These are phyloP conservation scores for Microdon myrmicae DNA, from an alignment of 2,888 invertebrate species.

Conservation along the genomic window DNA sequence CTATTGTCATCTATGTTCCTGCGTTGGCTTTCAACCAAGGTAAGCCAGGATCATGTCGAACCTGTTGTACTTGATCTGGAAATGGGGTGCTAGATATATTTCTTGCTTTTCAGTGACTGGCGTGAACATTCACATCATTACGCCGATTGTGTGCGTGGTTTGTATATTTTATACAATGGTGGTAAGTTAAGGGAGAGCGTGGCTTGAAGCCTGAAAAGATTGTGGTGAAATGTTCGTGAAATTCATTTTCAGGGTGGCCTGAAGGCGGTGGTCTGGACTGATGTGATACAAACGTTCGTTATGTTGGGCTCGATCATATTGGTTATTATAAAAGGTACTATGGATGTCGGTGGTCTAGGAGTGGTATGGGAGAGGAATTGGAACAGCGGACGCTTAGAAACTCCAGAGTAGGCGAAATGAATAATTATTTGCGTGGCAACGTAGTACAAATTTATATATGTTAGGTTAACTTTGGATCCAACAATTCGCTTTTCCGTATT, in stretches of 20 bases:
- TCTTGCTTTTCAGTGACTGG: conserved; percentile 68
- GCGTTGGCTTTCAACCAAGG: conserved; percentile 83
- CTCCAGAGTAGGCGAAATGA: conserved; percentile 71
- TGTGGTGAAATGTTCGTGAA: conserved; percentile 62
- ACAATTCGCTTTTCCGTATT: conserved; percentile 81
- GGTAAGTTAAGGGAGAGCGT: conserved; percentile 71
- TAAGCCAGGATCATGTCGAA: conserved; percentile 58
- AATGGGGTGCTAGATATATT: background rate
- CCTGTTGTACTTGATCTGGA: conserved; percentile 18
- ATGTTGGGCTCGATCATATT: conserved; percentile 81
- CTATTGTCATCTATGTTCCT: conserved; percentile 75
- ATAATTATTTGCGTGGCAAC: background rate
- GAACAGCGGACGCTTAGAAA: conserved; percentile 76
- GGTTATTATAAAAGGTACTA: conserved; percentile 79
- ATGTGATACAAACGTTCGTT: conserved; percentile 80
- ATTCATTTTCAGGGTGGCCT: conserved; percentile 73
- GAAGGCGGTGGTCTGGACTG: conserved; percentile 85
- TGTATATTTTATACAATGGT: conserved; percentile 90
- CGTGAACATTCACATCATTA: conserved; percentile 81
- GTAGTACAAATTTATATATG: conserved; percentile 40
- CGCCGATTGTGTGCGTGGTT: conserved; percentile 81
- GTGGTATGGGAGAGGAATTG: conserved; percentile 75
- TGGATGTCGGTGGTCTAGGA: conserved; percentile 76
- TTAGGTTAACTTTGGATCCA: conserved; percentile 81
- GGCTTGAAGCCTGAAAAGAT: background rate